Percentiles rank a stretch among this genome's conserved stretches.
These are phyloP conservation scores for Anguilla obscura DNA, from an alignment of 2,797 vertebrate species.

Conservation along the genomic window DNA sequence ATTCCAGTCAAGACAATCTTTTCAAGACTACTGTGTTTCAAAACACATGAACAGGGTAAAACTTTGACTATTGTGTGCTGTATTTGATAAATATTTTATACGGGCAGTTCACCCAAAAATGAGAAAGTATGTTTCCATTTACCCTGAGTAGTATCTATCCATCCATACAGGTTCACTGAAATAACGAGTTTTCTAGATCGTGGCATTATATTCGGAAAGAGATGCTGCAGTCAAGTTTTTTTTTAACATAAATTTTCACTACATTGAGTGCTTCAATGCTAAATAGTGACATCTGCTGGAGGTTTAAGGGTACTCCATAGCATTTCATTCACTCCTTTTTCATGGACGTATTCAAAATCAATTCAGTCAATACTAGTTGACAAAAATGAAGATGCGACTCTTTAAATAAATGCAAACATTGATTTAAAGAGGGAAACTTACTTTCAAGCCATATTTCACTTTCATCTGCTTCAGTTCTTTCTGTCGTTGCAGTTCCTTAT, in stretches of 20 bases:
- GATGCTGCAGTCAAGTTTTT: no score
- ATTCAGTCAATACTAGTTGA: background rate
- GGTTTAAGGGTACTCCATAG: background rate
- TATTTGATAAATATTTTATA: no score
- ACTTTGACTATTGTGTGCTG: no score
- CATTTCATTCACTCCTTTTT: background rate
- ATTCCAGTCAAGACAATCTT: background rate
- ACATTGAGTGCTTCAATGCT: no score
- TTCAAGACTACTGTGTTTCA: background rate
- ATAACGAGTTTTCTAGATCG: no score
- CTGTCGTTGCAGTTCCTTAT: conserved; percentile 88
- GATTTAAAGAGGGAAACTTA: conserved; percentile 59
- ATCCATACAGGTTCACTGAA: no score
- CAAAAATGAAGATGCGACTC: background rate
- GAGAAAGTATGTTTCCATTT: no score
- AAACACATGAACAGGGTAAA: background rate
- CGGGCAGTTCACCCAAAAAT: no score
- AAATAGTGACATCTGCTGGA: background rate
- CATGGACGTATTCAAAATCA: no score
- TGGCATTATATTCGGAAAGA: no score
- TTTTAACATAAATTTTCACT: no score
- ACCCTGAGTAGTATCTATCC: no score
- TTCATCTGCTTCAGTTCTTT: conserved; percentile 94
- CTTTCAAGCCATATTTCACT: conserved; percentile 96
- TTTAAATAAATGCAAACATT: background rate